phyloP scores from a whole-genome alignment of 2,113 vertebrate species.

The Lophochroa leadbeateri region DNA sequence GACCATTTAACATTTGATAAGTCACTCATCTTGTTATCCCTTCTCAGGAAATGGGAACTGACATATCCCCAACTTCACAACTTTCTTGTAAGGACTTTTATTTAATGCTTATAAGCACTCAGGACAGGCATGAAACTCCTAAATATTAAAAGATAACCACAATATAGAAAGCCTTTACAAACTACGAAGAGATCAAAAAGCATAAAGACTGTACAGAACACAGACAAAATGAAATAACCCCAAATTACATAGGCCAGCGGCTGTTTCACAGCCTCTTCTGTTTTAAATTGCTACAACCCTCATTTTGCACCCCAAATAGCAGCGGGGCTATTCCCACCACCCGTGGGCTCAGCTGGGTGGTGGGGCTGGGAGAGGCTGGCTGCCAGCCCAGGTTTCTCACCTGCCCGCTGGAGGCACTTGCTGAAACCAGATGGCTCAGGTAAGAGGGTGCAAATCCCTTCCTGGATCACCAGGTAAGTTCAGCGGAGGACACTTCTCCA shows the following conservation, averaged over 20 bases:
- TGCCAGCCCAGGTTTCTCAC: not conserved
- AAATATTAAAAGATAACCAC: conserved; percentile 21
- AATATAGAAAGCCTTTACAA: not conserved
- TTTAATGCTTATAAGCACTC: not conserved
- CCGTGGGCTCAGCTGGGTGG: not conserved
- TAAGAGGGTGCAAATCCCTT: not conserved
- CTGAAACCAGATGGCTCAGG: not conserved
- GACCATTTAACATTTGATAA: not conserved
- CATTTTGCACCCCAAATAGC: not conserved
- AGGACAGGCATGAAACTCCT: not conserved
- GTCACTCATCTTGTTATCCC: not conserved
- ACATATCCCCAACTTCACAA: not conserved
- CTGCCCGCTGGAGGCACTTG: not conserved
- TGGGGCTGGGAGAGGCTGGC: not conserved
- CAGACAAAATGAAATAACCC: not conserved
- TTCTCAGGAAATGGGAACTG: not conserved
- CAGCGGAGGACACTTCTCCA: not conserved
- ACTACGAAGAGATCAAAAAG: not conserved
- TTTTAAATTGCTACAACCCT: not conserved
- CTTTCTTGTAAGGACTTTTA: not conserved
- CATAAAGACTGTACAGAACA: not conserved
- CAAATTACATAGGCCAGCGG: not conserved
- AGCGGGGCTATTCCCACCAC: not conserved
- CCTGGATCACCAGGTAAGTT: not conserved
- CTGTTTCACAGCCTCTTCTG: not conserved